Percentiles rank a stretch among this genome's conserved stretches.
These are phyloP conservation scores for Oncorhynchus tshawytscha DNA, from an alignment of 2,113 vertebrate species.

Conservation along the genomic window DNA sequence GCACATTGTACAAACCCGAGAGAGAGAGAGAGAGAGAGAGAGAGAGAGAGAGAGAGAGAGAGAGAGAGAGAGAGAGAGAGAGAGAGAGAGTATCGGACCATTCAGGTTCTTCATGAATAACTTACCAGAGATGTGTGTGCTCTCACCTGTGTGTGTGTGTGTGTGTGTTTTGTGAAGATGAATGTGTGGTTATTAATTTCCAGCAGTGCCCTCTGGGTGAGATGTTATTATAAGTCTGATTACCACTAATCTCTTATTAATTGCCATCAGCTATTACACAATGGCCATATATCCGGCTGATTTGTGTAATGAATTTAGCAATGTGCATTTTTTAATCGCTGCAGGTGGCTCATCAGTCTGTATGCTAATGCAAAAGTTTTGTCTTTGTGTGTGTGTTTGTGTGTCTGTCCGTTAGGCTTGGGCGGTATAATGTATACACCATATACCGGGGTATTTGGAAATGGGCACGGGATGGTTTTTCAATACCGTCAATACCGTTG, in stretches of 20 bases:
- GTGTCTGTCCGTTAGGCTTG: not conserved
- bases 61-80: conserved; percentile 26
- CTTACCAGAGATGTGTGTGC: conserved; percentile 60
- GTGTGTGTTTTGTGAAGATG: conserved; percentile 50
- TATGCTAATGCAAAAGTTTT: conserved; percentile 40
- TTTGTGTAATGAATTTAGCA: conserved; percentile 76
- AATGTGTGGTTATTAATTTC: conserved; percentile 76
- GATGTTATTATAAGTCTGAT: conserved; percentile 76
- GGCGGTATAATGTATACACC: too few species aligned
- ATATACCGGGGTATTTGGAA: too few species aligned
- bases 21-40: conserved; percentile 26
- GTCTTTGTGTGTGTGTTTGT: conserved; percentile 36
- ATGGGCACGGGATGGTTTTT: too few species aligned
- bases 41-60: conserved; percentile 42
- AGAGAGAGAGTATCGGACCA: conserved; percentile 43
- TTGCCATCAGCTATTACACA: conserved; percentile 78
- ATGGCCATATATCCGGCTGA: conserved; percentile 74
- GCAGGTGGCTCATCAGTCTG: conserved; percentile 60
- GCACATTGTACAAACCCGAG: conserved; percentile 69
- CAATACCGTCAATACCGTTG: too few species aligned
- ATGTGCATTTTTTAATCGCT: conserved; percentile 71
- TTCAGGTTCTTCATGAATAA: conserved; percentile 65
- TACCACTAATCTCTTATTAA: conserved; percentile 79
- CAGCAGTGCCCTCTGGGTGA: conserved; percentile 73
- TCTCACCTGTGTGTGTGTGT: conserved; percentile 27